Conservation (phyloP, 2,888 invertebrate genomes). For the Caenorhabditis afra region DNA sequence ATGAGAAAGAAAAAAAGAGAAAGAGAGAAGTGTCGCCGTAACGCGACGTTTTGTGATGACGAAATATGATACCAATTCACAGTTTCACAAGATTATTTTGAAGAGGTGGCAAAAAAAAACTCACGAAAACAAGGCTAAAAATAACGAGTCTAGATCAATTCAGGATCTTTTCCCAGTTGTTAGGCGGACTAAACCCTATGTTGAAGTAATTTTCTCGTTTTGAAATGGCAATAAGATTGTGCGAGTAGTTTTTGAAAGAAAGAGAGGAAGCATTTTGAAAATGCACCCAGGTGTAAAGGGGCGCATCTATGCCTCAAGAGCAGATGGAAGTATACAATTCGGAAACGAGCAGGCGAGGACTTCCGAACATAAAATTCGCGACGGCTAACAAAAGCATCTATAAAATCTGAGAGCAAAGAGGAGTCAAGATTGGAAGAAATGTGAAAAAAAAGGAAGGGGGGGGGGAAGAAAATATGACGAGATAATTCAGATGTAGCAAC, state of each 20-base stretch:
- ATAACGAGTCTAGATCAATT: not conserved
- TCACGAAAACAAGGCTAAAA: conserved; percentile 11
- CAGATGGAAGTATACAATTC: conserved; percentile 36
- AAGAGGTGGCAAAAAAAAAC: conserved; percentile 9
- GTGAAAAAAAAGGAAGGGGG: conserved; percentile 27
- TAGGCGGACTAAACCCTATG: too few species aligned
- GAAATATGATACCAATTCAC: conserved; percentile 49
- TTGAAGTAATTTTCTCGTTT: too few species aligned
- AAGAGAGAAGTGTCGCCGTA: conserved; percentile 2
- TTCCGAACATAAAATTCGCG: conserved; percentile 51
- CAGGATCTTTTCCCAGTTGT: too few species aligned
- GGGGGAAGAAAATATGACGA: not conserved
- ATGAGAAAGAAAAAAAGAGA: not conserved
- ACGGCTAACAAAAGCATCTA: conserved; percentile 32
- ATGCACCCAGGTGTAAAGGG: conserved; percentile 38
- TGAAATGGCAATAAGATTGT: too few species aligned
- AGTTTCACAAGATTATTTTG: conserved; percentile 48
- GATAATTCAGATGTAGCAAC: conserved; percentile 51
- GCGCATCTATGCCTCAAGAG: conserved; percentile 29
- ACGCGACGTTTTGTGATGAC: conserved; percentile 22
- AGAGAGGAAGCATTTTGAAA: conserved; percentile 6
- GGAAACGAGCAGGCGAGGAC: conserved; percentile 40
- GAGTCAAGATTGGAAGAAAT: conserved; percentile 14
- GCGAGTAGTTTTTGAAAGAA: not conserved
- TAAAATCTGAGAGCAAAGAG: not conserved